Evolutionary conservation across 1,140 invertebrate genomes (phyloP), one percentile per base, ranked within the genome.

Genomic region (Drosophila lowei): DNA sequence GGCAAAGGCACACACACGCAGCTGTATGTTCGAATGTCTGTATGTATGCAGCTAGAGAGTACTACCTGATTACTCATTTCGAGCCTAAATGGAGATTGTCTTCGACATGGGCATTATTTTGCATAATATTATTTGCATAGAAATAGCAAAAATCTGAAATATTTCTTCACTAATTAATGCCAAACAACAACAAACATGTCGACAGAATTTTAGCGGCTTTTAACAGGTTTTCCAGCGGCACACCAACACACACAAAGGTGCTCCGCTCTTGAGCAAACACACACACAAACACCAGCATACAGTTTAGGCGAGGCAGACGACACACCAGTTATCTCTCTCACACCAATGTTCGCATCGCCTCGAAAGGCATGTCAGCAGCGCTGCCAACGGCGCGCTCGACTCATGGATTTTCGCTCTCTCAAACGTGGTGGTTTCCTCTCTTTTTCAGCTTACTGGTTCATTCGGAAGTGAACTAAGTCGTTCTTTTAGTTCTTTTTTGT

Each of bases 91-190:
- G 18, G 7, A 38, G 34, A 38, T 38, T 38, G n/a, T 11, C 25
- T 42, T 72, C 62, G 72, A 56, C 67, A 72, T 56, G 49, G 3
- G 34, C 54, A 48, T 38, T 57, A 66, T 84, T 85, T 85, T 77
- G 81, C 81, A 85, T 86, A 85, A 73, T 74, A 63, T 74, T 74
- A 74, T 75, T 78, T 74, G 52, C 60, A 77, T 78, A 68, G 79
- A 74, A 74, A 74, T 68, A 56, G 60, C 63, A 86, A 86, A 84
- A 80, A 86, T 84, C 72, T 84, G 25, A 84, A 85, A 86, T 77
- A 85, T 85, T 80, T 84, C 80, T 86, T 86, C 25, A 77, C 81
- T 85, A 85, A 85, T 85, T 85, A 85, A 86, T 85, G 81, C 73
- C 78, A 54, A 74, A 77, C 72, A 83, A 84, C 80, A 80, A 85